Evolutionary conservation across 2,797 vertebrate species (phyloP), one percentile per base, ranked within the genome.

Genomic region (Phataginus tricuspis): DNA sequence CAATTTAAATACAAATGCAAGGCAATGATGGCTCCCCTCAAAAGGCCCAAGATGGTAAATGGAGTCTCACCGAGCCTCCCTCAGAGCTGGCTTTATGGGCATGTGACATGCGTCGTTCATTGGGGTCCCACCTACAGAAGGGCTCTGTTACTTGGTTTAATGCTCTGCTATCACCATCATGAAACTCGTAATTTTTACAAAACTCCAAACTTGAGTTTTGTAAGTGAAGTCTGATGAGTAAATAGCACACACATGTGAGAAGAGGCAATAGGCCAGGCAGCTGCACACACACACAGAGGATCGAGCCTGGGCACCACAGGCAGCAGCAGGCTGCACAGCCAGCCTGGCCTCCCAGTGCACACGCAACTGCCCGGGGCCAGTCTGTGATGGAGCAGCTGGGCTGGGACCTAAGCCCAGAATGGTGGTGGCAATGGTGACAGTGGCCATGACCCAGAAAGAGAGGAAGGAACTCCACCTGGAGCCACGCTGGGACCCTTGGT

Each of bases 161-260:
- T 10, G 25, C 12, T 96, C 71, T 15, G 37, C 25, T 72, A 53
- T 74, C 57, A 74, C 37, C 15, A 21, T 39, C 34, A 27, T 31
- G 63, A 84, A 88, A 72, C 68, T 72, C 18, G 9, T 29, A 21
- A 64, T 39, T 51, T 69, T 79, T 86, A 37, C 21, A 45, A 45
- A 45, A 45, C 27, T 96, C 87, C 92, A n/a, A 95, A 71, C 11
- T 51, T 91, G 4, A 61, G 45, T 27, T 94, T 85, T 42, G 11
- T 82, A 92, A 86, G 68, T 84, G 71, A 92, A 78, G 45, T 66
- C 39, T 53, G 6, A 31, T 64, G 57, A 57, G 15, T 51, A 29
- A 57, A 27, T 45, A n/a, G 7, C 86, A 37, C 15, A 1, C 10
- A 12, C 9, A 4, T 53, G 9, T 39, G 79, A 90, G 13, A 29